These are phyloP conservation scores for Alexandromys fortis DNA, from an alignment of 2,113 vertebrate genomes.

Conservation along the genomic window DNA sequence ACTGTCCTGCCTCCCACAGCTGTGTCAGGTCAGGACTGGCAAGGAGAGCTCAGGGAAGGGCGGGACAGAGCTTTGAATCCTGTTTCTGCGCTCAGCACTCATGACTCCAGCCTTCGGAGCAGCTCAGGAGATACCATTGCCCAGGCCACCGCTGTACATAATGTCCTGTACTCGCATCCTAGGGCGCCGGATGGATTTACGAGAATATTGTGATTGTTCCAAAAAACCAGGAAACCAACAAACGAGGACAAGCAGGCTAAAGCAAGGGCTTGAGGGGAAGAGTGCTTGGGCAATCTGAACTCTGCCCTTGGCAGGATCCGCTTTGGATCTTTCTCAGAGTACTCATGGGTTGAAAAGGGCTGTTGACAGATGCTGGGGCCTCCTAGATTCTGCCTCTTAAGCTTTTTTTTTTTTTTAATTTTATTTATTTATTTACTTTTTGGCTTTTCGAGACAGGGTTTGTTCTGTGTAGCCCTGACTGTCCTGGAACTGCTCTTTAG, in stretches of 20 bases:
- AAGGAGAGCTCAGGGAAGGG: rapidly evolving
- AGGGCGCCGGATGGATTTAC: rapidly evolving
- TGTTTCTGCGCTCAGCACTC: rapidly evolving
- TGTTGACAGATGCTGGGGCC: rapidly evolving
- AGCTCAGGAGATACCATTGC: neutral
- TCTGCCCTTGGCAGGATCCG: neutral
- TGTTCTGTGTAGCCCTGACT: neutral
- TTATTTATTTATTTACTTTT: neutral
- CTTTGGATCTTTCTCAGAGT: neutral
- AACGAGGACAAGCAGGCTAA: neutral
- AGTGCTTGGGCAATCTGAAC: neutral
- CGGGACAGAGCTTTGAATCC: rapidly evolving
- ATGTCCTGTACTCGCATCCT: neutral
- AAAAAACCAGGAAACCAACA: neutral
- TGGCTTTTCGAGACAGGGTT: neutral
- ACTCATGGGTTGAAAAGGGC: neutral
- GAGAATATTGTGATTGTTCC: neutral
- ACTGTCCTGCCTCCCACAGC: neutral
- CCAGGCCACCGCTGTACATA: rapidly evolving
- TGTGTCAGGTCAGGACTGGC: neutral
- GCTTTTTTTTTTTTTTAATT: neutral
- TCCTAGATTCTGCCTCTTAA: neutral
- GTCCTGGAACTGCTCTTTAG: neutral
- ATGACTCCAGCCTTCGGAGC: rapidly evolving
- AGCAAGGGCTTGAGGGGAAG: slow-evolving; percentile 10